These are phyloP conservation scores for Trachelus iudaicus DNA, from an alignment of 2,888 invertebrate species.

Conservation along the genomic window DNA sequence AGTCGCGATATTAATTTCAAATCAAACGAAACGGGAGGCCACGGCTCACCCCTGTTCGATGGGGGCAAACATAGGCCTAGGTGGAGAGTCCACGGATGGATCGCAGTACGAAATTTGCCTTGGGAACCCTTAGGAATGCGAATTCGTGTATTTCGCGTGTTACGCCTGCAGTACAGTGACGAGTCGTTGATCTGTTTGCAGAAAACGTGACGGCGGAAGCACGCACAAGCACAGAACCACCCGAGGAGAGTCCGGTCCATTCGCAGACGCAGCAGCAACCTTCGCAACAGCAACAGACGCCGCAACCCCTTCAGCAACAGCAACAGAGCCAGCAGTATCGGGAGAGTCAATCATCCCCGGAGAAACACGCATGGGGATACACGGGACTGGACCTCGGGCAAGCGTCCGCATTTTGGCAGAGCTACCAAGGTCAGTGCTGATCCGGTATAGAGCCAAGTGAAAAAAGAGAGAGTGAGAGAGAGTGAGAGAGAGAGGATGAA, in stretches of 20 bases:
- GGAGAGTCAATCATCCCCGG: constrained; percentile 61
- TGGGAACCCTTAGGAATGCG: neutral
- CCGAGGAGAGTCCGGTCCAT: constrained; percentile 60
- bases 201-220: constrained; percentile 59
- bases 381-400: constrained; percentile 82
- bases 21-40: constrained; percentile 52
- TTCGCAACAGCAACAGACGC: constrained; percentile 44
- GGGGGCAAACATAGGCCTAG: neutral
- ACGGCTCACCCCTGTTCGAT: constrained; percentile 5
- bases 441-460: neutral
- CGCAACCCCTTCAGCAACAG: constrained; percentile 58
- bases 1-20: constrained; percentile 66
- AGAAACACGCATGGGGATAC: constrained; percentile 76
- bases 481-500: neutral
- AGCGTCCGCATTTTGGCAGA: constrained; percentile 87
- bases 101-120: neutral
- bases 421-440: constrained; percentile 82
- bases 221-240: constrained; percentile 57
- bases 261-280: constrained; percentile 43
- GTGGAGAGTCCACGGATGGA: neutral
- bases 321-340: constrained; percentile 64
- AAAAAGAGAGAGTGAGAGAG: neutral
- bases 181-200: constrained; percentile 18
- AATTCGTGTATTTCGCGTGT: neutral
- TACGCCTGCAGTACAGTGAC: neutral